These are phyloP conservation scores for Bolinopsis microptera DNA, from an alignment of 37 sponge, comb jelly and placozoan species.

Conservation along the genomic window DNA sequence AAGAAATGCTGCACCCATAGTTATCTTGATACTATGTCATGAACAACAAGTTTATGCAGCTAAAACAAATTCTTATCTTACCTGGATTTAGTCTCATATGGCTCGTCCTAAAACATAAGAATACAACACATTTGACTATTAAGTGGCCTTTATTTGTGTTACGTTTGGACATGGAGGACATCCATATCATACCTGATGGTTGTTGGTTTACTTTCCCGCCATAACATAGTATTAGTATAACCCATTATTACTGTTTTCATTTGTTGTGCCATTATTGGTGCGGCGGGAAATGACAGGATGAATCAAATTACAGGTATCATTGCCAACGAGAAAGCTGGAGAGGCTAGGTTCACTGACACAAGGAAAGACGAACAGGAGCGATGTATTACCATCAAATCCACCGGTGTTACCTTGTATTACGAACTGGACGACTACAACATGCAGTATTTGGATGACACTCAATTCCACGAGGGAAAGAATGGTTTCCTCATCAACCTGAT, in stretches of 20 bases:
- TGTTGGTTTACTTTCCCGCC: no score
- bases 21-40: neutral
- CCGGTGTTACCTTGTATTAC: conserved; percentile 95
- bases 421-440: conserved; percentile 86
- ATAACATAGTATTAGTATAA: neutral
- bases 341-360: conserved; percentile 96
- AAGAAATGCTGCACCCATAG: neutral
- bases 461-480: conserved; percentile 71
- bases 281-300: no score
- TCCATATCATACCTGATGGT: no score
- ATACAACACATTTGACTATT: no score
- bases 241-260: neutral
- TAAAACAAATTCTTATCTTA: neutral
- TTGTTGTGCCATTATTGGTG: neutral
- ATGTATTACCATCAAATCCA: conserved; percentile 99
- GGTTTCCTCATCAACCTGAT: conserved; percentile 84
- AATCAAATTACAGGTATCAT: conserved; percentile 93
- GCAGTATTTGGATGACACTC: conserved; percentile 67
- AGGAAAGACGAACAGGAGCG: conserved; percentile 98
- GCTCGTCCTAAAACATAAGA: neutral
- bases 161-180: no score
- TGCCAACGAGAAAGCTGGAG: conserved; percentile 88
- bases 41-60: neutral
- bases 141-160: no score
- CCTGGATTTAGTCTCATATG: neutral